Percentiles rank a stretch among this genome's conserved stretches.
Evolutionary conservation across 2,888 invertebrate species (phyloP).

Genomic region (Nysson spinosus): DNA sequence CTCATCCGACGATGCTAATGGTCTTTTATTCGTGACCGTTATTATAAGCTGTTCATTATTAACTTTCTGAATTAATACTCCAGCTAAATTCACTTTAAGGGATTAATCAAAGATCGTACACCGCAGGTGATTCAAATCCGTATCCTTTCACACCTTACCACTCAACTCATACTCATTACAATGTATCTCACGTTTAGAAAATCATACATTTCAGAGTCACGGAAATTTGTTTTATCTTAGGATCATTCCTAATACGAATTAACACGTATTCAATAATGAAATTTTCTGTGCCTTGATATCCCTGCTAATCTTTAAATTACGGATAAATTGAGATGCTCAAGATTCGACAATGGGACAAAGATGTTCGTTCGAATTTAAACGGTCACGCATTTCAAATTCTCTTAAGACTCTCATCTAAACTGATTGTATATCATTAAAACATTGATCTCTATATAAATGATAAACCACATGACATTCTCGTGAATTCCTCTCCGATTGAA

Average conservation of each 20-base stretch:
- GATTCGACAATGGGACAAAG: no score
- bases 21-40: not conserved
- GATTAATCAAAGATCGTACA: constrained; percentile 23
- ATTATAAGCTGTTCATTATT: no score
- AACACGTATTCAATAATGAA: constrained; percentile 21
- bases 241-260: constrained; percentile 30
- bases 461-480: constrained; percentile 34
- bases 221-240: constrained; percentile 17
- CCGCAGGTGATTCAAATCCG: constrained; percentile 10
- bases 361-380: not conserved
- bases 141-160: constrained; percentile 39
- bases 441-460: constrained; percentile 25
- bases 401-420: constrained; percentile 11
- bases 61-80: no score
- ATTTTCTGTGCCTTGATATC: no score
- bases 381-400: not conserved
- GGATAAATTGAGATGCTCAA: no score
- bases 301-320: no score
- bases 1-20: not conserved
- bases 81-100: no score
- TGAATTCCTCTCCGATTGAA: constrained; percentile 34
- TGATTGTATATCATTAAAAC: constrained; percentile 18
- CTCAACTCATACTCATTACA: constrained; percentile 53
- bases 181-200: constrained; percentile 30
- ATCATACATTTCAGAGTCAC: constrained; percentile 19